Conservation (phyloP, 2,888 invertebrate species). For the Nezara viridula region DNA sequence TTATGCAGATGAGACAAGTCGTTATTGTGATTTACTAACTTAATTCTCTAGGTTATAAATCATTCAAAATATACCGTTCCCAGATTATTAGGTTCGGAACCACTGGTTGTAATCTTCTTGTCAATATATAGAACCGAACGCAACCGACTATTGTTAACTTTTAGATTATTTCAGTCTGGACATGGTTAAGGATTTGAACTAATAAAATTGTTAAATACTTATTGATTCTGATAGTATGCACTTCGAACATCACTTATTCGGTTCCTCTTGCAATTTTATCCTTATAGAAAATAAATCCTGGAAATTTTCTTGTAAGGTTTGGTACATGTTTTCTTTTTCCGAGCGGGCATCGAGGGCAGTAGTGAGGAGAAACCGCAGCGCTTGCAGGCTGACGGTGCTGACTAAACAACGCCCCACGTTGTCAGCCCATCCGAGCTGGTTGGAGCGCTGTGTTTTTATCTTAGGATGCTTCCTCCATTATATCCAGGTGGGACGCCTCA, state of each 20-base stretch:
- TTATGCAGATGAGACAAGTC: neutral
- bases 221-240: no score
- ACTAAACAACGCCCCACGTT: neutral
- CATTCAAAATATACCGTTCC: neutral
- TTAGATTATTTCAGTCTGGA: neutral
- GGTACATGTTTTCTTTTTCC: neutral
- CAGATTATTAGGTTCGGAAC: neutral
- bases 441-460: conserved; percentile 5
- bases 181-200: no score
- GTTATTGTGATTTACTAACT: neutral
- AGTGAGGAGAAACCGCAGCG: conserved; percentile 31
- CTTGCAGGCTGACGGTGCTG: neutral
- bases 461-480: neutral
- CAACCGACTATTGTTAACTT: neutral
- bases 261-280: neutral
- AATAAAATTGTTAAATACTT: no score
- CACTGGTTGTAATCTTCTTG: neutral
- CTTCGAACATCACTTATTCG: no score
- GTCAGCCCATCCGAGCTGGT: neutral
- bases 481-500: neutral
- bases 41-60: neutral
- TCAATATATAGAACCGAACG: neutral
- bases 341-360: neutral
- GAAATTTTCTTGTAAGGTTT: neutral
- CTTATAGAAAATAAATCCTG: neutral